Base-by-base conservation (phyloP, 2,888 invertebrate species). In the Acrobasis repandana region DNA sequence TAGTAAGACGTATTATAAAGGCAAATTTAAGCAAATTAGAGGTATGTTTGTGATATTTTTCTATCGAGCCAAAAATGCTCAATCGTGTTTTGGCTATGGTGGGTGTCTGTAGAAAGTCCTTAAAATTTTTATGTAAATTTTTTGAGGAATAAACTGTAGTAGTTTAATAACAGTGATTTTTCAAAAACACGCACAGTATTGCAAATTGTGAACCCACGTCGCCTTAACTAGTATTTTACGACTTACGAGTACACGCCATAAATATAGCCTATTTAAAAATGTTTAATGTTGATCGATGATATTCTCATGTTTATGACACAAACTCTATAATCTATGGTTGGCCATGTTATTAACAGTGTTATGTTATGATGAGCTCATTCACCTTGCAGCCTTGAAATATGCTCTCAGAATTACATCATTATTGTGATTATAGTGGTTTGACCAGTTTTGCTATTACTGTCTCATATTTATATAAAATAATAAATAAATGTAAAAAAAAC, bases 311-410 rank as follows among this genome's bases (percentile, higher is more conserved):
- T 54, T 54, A 54, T 54, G 54, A 15, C 20, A 54, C 38, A 20
- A 38, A 20, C 54, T 16, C 54, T 43, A 54, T 54, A 43, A 54
- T 54, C 54, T 54, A 54, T 54, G 54, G 54, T 10, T 52, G 15
- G 6, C 51, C 51, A 52, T 20, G 34, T 34, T 52, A 54, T 54
- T 54, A 54, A 38, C 54, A 38, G 54, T 54, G 38, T 54, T 54
- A 38, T 54, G 38, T 54, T 54, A 38, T 54, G 54, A 54, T 54
- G 54, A 54, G 54, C 36, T 38, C 54, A 54, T 54, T 54, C 54
- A 54, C 54, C 54, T 38, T 43, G 54, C 54, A 54, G 38, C 54
- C 54, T 54, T 54, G 54, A 38, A 38, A 16, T 54, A 54, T 54
- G 54, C 18, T 54, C 38, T 8, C 38, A 54, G 14, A 54, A 54